These are phyloP conservation scores for Acronicta alni DNA, from an alignment of 2,888 invertebrate genomes.

Conservation along the genomic window DNA sequence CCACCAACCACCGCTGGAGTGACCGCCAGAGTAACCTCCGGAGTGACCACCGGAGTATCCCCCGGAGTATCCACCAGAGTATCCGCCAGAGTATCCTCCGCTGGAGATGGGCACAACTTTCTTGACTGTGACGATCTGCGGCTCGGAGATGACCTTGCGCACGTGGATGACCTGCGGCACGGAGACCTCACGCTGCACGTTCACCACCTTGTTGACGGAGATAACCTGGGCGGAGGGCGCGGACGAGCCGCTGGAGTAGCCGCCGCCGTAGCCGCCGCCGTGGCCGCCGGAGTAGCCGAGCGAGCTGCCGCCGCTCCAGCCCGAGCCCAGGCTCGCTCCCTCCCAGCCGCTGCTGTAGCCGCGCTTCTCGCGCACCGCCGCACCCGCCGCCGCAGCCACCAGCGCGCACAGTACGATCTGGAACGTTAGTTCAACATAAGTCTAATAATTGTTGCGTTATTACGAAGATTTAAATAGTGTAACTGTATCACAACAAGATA, in stretches of 20 bases:
- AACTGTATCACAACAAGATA: too few relatives aligned
- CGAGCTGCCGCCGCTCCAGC: slow-evolving; percentile 17
- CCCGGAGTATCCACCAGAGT: slow-evolving; percentile 29
- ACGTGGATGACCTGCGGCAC: slow-evolving; percentile 67
- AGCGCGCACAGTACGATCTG: slow-evolving; percentile 43
- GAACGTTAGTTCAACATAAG: too few relatives aligned
- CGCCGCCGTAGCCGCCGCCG: slow-evolving; percentile 23
- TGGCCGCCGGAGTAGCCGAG: slow-evolving; percentile 25
- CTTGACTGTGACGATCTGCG: slow-evolving; percentile 71
- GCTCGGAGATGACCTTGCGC: slow-evolving; percentile 70
- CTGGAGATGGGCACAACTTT: slow-evolving; percentile 61
- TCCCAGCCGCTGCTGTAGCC: slow-evolving; percentile 32
- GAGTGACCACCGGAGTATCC: slow-evolving; percentile 29
- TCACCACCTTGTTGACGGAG: slow-evolving; percentile 65
- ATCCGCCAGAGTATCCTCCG: slow-evolving; percentile 30
- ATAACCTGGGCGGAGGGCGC: slow-evolving; percentile 62
- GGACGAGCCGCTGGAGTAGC: slow-evolving; percentile 23
- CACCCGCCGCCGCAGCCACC: slow-evolving; percentile 44
- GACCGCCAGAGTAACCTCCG: slow-evolving; percentile 30
- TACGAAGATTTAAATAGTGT: too few relatives aligned
- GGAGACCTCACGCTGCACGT: slow-evolving; percentile 65
- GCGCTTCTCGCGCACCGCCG: slow-evolving; percentile 52
- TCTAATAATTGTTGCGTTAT: too few relatives aligned
- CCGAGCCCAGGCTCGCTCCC: background rate
- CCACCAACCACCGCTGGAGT: slow-evolving; percentile 52